Evolutionary conservation across 23 tunicate genomes (phyloP).

Genomic region (Trididemnum nubilum): DNA sequence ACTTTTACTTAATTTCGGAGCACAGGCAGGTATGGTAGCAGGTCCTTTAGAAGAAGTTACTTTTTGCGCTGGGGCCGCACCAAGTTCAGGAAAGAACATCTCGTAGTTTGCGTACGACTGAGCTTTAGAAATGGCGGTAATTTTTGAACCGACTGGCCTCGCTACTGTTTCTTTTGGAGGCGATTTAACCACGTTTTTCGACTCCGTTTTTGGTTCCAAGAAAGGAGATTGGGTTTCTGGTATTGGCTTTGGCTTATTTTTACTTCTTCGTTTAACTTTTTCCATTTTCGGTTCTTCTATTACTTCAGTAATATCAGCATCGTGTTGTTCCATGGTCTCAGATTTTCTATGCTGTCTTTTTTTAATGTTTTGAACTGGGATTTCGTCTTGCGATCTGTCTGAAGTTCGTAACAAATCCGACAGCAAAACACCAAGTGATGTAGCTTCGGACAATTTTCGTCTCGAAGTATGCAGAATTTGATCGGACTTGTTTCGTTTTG

Average conservation of each 20-base stretch:
- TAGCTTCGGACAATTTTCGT: neutral
- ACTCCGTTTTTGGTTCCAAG: neutral
- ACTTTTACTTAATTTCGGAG: too few relatives aligned
- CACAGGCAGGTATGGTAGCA: too few relatives aligned
- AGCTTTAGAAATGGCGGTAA: too few relatives aligned
- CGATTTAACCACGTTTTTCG: neutral
- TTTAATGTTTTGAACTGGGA: conserved; percentile 24
- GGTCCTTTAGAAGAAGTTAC: neutral
- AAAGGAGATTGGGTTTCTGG: neutral
- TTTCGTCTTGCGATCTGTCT: conserved; percentile 25
- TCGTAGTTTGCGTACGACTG: conserved; percentile 15
- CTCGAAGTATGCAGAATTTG: neutral
- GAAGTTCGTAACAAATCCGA: conserved; percentile 34
- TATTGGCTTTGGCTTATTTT: neutral
- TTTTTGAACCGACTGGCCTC: neutral
- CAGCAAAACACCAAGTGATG: conserved; percentile 34
- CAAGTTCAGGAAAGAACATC: conserved; percentile 17
- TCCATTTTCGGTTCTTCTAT: neutral
- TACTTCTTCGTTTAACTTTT: neutral
- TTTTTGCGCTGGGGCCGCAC: neutral
- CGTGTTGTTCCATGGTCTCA: neutral
- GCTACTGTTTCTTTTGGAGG: neutral
- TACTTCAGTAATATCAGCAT: neutral
- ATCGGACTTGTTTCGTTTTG: neutral
- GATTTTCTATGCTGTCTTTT: neutral